These are phyloP conservation scores for Parasteatoda lunata DNA, from an alignment of 2,888 invertebrate genomes.

Conservation along the genomic window DNA sequence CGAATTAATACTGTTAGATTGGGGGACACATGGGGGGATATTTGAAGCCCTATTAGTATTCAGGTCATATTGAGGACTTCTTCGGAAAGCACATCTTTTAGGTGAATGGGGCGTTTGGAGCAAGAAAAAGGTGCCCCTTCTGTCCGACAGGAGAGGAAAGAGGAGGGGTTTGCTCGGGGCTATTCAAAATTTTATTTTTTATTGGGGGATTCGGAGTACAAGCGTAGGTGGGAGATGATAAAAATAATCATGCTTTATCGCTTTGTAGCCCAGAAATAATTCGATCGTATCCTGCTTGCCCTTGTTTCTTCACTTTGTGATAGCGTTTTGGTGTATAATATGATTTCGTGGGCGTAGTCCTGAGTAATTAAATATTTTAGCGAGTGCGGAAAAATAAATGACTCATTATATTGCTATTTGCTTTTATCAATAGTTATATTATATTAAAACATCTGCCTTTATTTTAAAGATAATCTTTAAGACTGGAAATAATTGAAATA, in stretches of 20 bases:
- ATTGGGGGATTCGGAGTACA: background rate
- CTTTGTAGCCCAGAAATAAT: background rate
- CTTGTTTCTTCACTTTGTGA: too few species aligned
- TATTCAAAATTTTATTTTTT: constrained; percentile 2
- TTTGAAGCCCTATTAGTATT: constrained; percentile 53
- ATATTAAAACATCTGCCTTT: too few species aligned
- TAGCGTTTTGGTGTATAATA: too few species aligned
- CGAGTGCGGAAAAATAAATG: too few species aligned
- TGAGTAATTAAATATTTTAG: too few species aligned
- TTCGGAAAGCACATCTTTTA: constrained; percentile 15
- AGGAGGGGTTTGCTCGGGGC: background rate
- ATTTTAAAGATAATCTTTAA: too few species aligned
- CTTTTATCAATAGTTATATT: too few species aligned
- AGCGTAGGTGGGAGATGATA: background rate
- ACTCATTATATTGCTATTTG: too few species aligned
- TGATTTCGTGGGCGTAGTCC: too few species aligned
- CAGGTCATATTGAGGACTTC: constrained; percentile 47
- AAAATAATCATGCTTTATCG: background rate
- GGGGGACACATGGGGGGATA: constrained; percentile 2
- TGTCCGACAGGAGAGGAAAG: background rate
- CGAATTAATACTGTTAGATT: constrained; percentile 52
- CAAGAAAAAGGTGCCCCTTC: background rate
- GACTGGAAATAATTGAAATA: too few species aligned
- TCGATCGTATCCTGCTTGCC: too few species aligned
- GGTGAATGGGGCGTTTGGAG: constrained; percentile 17